Percentiles rank a stretch among this genome's conserved stretches.
Conservation (phyloP, 2,888 invertebrate species). For the Tinea trinotella region DNA sequence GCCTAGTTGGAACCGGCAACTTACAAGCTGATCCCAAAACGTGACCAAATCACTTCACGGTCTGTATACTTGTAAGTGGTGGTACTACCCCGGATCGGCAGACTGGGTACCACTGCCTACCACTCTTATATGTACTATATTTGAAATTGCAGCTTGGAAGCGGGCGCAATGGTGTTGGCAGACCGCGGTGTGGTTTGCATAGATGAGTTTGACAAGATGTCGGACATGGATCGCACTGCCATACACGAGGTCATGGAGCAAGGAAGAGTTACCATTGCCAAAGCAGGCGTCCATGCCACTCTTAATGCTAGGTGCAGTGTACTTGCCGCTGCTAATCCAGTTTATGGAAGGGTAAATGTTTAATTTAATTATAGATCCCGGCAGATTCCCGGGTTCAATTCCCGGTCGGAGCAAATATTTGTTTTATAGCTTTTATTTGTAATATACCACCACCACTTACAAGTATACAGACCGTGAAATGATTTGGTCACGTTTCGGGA, state of each 20-base stretch:
- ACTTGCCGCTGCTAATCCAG: slow-evolving; percentile 99
- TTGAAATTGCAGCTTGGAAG: slow-evolving; percentile 86
- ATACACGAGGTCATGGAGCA: slow-evolving; percentile 99
- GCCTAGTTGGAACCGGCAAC: too few species aligned
- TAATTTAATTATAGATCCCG: too few species aligned
- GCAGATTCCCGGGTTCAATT: too few species aligned
- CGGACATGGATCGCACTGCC: slow-evolving; percentile 98
- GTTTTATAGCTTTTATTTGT: too few species aligned
- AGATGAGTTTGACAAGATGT: slow-evolving; percentile 99
- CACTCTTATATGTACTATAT: too few species aligned
- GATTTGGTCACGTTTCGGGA: too few species aligned
- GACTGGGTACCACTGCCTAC: background rate
- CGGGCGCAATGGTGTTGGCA: slow-evolving; percentile 99
- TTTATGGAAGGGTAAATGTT: slow-evolving; percentile 90
- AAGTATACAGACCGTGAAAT: too few species aligned
- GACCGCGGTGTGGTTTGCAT: slow-evolving; percentile 98
- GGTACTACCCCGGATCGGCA: background rate
- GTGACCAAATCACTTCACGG: too few species aligned
- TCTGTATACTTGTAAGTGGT: background rate
- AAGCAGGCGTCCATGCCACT: slow-evolving; percentile 98
- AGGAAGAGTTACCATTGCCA: slow-evolving; percentile 96
- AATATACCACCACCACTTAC: too few species aligned
- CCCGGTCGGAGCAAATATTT: too few species aligned
- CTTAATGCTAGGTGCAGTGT: slow-evolving; percentile 98
- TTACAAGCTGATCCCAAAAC: too few species aligned